Evolutionary conservation across 2,888 invertebrate species (phyloP), one percentile per base, ranked within the genome.

Genomic region (Oxycera nigricornis): DNA sequence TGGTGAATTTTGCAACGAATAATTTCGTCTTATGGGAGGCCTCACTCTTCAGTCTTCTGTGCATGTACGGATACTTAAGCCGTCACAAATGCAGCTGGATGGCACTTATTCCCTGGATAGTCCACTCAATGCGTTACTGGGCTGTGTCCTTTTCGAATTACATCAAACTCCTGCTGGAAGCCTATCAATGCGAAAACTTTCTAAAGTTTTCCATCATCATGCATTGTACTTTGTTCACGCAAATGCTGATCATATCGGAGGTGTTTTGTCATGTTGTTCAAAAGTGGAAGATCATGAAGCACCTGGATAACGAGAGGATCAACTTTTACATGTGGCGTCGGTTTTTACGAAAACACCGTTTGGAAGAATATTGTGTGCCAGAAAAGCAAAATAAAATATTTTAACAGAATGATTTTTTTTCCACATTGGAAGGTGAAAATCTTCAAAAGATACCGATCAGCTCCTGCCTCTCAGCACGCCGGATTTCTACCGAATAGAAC

Each of bases 31-130:
- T 57, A 24, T 72, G 55, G 57, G 72, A 72, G 24, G 57, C 72
- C n/a, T 14, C n/a, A 4, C 17, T 72, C 4, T 72, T 57, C 24
- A 72, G 72, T 39, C 22, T 72, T 11, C 11, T 72, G 7, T 55
- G 57, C 7, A 72, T 72, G 41, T 57, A 57, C 28, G 55, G 52
- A 7, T 55, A 22, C 26, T 7, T 72, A n/a, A 41, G 57, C 9
- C 31, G 72, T 6, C 39, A 35, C 2, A 72, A 72, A 30, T 57
- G n/a, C 26, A 20, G 52, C n/a, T 72, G 59, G 55, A 72, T 72
- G 55, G 20, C 59, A 2, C 35, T 72, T 14, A 9, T 55, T 24
- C 72, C 72, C 2, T 72, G 72, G 72, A 30, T 57, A 6, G 24
- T 72, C 2, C 55, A 57, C n/a, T 31, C 72, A n/a, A 26, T 72